Conservation (phyloP, 1,140 invertebrate genomes). For the Drosophila pectinifera region DNA sequence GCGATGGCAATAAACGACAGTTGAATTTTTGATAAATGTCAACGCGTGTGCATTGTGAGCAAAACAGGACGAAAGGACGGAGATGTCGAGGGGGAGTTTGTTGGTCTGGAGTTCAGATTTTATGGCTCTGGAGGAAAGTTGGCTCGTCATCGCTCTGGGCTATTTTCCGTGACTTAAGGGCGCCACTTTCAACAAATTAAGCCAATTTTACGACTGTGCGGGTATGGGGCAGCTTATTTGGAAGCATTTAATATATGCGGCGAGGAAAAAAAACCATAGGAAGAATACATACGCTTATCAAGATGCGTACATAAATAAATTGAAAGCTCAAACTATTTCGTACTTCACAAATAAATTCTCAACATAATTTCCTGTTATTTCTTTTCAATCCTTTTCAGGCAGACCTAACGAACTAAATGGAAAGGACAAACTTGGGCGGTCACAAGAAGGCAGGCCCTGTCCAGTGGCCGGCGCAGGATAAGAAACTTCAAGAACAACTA, state of each 20-base stretch:
- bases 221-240: not conserved
- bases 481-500: constrained; percentile 32
- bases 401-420: constrained; percentile 19
- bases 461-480: constrained; percentile 10
- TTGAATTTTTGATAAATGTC: constrained; percentile 73
- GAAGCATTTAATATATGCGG: not conserved
- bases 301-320: constrained; percentile 6
- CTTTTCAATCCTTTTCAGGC: constrained; percentile 24
- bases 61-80: not conserved
- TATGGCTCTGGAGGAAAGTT: constrained; percentile 57
- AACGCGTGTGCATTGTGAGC: constrained; percentile 52
- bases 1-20: constrained; percentile 68
- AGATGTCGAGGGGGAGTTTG: constrained; percentile 4
- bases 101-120: constrained; percentile 52
- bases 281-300: not conserved
- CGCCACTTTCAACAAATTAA: constrained; percentile 63
- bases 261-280: not conserved
- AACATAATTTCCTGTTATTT: constrained; percentile 52
- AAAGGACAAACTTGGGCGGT: constrained; percentile 17
- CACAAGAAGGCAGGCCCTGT: constrained; percentile 7
- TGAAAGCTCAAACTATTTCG: constrained; percentile 28
- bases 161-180: constrained; percentile 41
- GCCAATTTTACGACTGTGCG: constrained; percentile 49
- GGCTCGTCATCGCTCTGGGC: constrained; percentile 24
- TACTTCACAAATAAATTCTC: constrained; percentile 28